phyloP scores from a whole-genome alignment of 2,888 invertebrate genomes.

The Diarsia mendica region DNA sequence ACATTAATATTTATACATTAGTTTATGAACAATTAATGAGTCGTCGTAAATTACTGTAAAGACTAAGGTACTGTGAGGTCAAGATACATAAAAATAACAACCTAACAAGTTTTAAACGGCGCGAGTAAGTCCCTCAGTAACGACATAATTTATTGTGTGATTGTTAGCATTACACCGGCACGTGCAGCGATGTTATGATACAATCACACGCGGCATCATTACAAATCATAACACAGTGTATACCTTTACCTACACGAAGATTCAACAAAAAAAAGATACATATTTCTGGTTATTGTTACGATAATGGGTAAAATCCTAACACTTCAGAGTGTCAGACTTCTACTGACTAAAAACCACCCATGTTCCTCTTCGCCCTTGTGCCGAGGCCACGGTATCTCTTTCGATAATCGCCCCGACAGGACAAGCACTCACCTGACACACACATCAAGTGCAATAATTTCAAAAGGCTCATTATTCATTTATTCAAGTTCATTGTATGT shows the following conservation, averaged over 20 bases:
- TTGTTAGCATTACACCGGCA: background rate
- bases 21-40: background rate
- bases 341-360: no score
- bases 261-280: background rate
- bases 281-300: background rate
- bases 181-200: background rate
- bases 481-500: no score
- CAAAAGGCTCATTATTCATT: background rate
- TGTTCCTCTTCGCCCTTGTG: no score
- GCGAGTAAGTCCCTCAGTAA: constrained; percentile 7
- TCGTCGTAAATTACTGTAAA: background rate
- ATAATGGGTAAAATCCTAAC: background rate
- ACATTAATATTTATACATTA: constrained; percentile 7
- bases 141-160: background rate
- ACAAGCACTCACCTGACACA: background rate
- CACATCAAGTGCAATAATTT: background rate
- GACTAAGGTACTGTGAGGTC: no score
- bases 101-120: constrained; percentile 7
- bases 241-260: background rate
- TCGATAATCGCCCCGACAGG: no score
- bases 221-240: background rate
- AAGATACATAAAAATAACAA: constrained; percentile 25
- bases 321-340: no score
- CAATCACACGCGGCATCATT: background rate
- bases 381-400: no score